Evolutionary conservation across 2,113 vertebrate species (phyloP).

Genomic region (Nothocercus julius): DNA sequence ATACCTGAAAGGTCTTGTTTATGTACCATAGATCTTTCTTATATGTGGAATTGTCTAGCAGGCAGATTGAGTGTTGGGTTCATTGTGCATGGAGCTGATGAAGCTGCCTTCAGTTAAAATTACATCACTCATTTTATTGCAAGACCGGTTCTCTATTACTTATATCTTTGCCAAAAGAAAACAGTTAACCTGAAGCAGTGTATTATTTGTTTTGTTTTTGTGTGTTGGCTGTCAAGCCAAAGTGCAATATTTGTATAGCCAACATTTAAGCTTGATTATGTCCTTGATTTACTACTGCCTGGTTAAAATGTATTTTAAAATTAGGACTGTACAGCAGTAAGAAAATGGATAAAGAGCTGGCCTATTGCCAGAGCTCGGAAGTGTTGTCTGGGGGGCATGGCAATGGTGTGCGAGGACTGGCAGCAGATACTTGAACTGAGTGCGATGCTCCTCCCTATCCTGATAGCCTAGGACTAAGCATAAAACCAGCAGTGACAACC

Average conservation of each 20-base stretch:
- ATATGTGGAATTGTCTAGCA: not conserved
- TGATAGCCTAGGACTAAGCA: not conserved
- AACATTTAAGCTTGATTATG: slow-evolving; percentile 11
- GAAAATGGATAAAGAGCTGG: slow-evolving; percentile 39
- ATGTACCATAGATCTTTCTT: not conserved
- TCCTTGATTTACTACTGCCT: slow-evolving; percentile 19
- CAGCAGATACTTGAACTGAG: rapidly evolving
- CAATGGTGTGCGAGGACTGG: not conserved
- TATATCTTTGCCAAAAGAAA: not conserved
- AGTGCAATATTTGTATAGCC: not conserved
- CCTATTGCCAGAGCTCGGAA: slow-evolving; percentile 2
- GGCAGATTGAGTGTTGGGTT: not conserved
- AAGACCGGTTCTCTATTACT: not conserved
- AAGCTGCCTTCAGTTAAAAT: not conserved
- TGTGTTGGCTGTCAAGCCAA: slow-evolving; percentile 5
- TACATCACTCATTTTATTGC: not conserved
- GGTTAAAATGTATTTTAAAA: slow-evolving; percentile 47
- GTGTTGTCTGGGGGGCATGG: not conserved
- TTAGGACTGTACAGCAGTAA: not conserved
- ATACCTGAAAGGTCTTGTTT: not conserved
- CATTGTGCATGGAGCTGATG: not conserved
- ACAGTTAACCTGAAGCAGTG: not conserved
- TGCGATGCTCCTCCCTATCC: not conserved
- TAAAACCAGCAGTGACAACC: not conserved
- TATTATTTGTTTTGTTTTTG: slow-evolving; percentile 18